Percentiles rank a stretch among this genome's conserved stretches.
phyloP scores from a whole-genome alignment of 37 sponge, comb jelly and placozoan genomes.

The Aplysina aerophoba region DNA sequence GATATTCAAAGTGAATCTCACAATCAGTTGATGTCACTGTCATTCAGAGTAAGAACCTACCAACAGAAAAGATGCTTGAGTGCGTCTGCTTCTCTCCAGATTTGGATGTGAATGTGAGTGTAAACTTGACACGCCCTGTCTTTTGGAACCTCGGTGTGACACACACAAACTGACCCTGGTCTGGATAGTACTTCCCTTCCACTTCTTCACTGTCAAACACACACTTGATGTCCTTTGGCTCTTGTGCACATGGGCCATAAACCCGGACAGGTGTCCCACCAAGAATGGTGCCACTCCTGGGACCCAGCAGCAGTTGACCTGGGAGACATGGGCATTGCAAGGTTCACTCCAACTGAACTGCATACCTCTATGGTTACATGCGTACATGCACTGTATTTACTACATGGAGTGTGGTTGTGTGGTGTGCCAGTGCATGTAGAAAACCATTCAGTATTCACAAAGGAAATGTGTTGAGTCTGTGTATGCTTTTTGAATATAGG shows the following conservation, averaged over 20 bases:
- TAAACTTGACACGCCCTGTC: background rate
- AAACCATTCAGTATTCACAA: too few species aligned
- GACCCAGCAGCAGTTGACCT: background rate
- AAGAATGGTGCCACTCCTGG: background rate
- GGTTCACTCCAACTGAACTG: too few species aligned
- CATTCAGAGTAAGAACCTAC: background rate
- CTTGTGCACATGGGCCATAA: background rate
- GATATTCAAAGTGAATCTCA: too few species aligned
- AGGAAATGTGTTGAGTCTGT: too few species aligned
- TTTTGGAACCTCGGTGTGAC: background rate
- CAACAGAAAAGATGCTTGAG: background rate
- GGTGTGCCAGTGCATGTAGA: too few species aligned
- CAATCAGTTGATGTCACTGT: too few species aligned
- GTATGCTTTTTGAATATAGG: too few species aligned
- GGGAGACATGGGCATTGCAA: background rate
- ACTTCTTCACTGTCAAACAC: background rate
- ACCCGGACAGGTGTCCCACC: conserved; percentile 25
- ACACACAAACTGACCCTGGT: background rate
- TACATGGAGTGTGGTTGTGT: too few species aligned
- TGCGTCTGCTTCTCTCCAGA: background rate
- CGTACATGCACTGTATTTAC: too few species aligned
- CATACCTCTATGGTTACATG: too few species aligned
- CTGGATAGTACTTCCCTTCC: background rate
- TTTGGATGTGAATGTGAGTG: background rate
- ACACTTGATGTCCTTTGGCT: background rate